Conservation (phyloP, 2,113 vertebrate genomes). For the Saguinus imperator region DNA sequence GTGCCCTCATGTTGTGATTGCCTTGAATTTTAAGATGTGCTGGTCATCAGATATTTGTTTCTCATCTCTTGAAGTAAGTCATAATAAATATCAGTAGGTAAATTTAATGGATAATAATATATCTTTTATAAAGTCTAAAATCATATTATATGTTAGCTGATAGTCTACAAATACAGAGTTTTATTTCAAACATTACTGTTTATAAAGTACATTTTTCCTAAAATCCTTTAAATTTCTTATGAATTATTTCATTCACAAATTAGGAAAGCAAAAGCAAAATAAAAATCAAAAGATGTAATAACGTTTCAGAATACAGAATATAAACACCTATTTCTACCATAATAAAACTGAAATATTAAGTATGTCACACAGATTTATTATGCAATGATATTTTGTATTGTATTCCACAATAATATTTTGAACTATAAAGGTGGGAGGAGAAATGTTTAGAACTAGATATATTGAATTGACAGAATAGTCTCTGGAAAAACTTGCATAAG, state of each 20-base stretch:
- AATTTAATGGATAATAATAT: neutral
- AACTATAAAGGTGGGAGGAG: neutral
- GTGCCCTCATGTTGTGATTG: neutral
- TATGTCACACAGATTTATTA: neutral
- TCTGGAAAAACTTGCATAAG: neutral
- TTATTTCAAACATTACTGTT: neutral
- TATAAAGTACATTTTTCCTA: neutral
- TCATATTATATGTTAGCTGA: neutral
- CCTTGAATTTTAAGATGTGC: neutral
- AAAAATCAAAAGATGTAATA: neutral
- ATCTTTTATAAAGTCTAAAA: neutral
- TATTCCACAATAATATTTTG: neutral
- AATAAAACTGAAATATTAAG: neutral
- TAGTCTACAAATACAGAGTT: neutral
- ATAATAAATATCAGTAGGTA: neutral
- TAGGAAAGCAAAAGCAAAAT: neutral
- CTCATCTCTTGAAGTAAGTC: neutral
- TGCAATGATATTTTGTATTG: neutral
- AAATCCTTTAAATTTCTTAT: neutral
- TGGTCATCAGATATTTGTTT: neutral
- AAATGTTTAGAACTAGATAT: neutral
- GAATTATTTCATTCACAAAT: neutral
- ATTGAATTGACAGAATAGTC: neutral
- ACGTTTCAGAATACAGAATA: neutral
- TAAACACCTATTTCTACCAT: neutral